Base-by-base conservation (phyloP, 2,113 vertebrate species). In the Miniopterus natalensis region DNA sequence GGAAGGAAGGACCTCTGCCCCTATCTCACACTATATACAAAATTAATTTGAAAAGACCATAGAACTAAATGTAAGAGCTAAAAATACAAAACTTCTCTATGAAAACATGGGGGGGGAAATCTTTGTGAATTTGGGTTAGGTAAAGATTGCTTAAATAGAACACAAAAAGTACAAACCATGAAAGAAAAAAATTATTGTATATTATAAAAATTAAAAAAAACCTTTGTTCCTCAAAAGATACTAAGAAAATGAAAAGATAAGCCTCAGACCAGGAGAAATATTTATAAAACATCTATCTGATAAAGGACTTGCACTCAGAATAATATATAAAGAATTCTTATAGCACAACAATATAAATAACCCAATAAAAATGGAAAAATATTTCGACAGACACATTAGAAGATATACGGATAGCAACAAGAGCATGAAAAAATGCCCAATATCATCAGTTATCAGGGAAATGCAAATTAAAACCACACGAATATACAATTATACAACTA, bases 41-140 rank as follows among this genome's bases (percentile, higher is more conserved):
- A 88, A 88, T 77, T 65, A 77, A 77, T 75, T 51, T 88, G 23
- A 57, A 77, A 88, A 84, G 20, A 77, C 31, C 57, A 36, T 49
- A 75, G 55, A 49, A 29, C 20, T 75, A 75, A 63, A 61, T 75
- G 13, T 27, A 88, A 63, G 42, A 42, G 14, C 49, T 66, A 57
- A 86, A 86, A 86, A 40, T 57, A 71, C 18, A 57, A 78, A 85
- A 40, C 14, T 70, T 70, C 15, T 47, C 15, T 53, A 89, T 78
- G 59, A 77, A 65, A 89, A 85, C 6, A 63, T 40, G 57, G 53
- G 81, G 11, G 27, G 49, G n/a, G 73, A 45, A 87, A 88, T 21
- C n/a, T 87, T 51, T 65, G 23, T 88, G 70, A 74, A 8, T 23
- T 36, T 74, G 18, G 6, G 8, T 88, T 59, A 88, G 42, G 27